Conservation (phyloP, 2,113 vertebrate genomes). For the Ammodramus savannarum region DNA sequence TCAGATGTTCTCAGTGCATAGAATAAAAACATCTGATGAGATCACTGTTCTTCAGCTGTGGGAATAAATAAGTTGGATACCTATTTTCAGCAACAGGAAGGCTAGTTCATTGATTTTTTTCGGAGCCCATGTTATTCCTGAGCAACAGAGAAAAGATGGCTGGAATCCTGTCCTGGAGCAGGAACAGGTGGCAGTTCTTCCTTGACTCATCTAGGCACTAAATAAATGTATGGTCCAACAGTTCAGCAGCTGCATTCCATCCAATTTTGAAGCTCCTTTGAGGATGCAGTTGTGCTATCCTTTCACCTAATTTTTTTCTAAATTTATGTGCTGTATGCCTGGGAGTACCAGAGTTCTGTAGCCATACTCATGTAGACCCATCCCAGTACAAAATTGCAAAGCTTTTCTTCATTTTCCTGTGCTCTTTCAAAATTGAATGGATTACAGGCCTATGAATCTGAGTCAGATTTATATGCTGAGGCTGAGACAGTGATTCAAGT, state of each 20-base stretch:
- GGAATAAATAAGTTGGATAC: not conserved
- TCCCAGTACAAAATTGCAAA: not conserved
- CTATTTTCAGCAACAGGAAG: not conserved
- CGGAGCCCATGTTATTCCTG: not conserved
- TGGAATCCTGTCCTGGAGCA: not conserved
- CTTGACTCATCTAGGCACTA: not conserved
- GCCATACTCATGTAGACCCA: not conserved
- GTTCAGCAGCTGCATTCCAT: not conserved
- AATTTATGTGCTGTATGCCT: not conserved
- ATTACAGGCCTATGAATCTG: not conserved
- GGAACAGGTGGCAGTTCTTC: not conserved
- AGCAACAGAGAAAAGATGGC: not conserved
- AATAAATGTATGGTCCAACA: not conserved
- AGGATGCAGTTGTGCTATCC: not conserved
- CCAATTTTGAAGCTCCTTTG: not conserved
- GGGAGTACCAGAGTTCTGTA: not conserved
- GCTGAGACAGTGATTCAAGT: not conserved
- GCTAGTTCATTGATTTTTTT: not conserved
- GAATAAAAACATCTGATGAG: not conserved
- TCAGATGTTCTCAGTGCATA: not conserved
- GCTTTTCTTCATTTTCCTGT: not conserved
- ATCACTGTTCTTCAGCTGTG: not conserved
- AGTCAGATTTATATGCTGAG: not conserved
- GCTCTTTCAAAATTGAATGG: conserved; percentile 1
- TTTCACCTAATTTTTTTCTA: not conserved